Evolutionary conservation across 2,113 vertebrate genomes (phyloP), one percentile per base, ranked within the genome.

Genomic region (Brachypteracias leptosomus): DNA sequence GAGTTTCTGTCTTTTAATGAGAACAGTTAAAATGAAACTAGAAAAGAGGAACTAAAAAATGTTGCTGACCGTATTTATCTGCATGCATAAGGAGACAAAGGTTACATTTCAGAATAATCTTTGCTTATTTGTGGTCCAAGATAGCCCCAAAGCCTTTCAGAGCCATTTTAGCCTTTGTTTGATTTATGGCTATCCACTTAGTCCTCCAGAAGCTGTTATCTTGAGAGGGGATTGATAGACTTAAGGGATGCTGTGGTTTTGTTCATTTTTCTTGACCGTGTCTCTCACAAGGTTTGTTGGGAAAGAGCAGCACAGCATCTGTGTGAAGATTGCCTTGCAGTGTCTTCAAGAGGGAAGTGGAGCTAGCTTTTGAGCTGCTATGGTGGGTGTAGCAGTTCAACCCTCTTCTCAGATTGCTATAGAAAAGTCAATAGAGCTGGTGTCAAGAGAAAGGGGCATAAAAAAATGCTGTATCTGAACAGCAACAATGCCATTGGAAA

Each of bases 11-110:
- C 29, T 93, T 89, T 65, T 84, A 51, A 63, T 88, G 55, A 35
- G 22, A 93, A 76, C 42, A 58, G 46, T 66, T 73, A 72, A 85
- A 95, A 76, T 70, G 24, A 89, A 82, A 89, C 19, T 31, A 40
- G 38, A 81, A 40, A 86, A 88, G 42, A 77, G 42, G 65, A 93
- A 79, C n/a, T 76, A 36, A 76, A 92, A 89, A 40, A 24, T 19
- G 11, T 52, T 5, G 4, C 61, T 92, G 40, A 62, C 54, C 26
- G 1, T 80, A 47, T 82, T 87, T 92, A 13, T 82, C 70, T 87
- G 31, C 36, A 85, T 52, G 47, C 44, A 19, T 22, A 52, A 38
- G 14, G 19, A 21, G 16, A 61, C n/a, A 81, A 44, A 68, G 42
- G 22, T 66, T 85, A 19, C 6, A 46, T 74, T 89, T 87, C 29